Percentiles rank a stretch among this genome's conserved stretches.
Conservation (phyloP, 1,140 invertebrate species). For the Brachionus sp. region DNA sequence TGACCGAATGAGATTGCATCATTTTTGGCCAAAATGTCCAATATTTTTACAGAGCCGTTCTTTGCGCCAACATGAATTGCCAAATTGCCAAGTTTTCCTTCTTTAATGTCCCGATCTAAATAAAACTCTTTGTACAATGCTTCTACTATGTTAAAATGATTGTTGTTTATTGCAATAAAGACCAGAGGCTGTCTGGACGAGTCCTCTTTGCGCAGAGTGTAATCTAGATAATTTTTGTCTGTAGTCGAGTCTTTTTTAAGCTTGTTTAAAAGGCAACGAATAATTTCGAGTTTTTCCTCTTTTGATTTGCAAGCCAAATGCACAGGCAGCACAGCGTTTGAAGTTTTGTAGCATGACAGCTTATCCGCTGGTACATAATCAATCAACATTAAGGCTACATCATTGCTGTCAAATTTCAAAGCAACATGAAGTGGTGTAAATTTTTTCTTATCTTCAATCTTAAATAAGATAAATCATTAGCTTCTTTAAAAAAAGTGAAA, state of each 20-base stretch:
- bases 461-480: not conserved
- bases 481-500: too few relatives aligned
- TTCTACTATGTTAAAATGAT: conserved; percentile 35
- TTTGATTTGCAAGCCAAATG: conserved; percentile 29
- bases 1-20: conserved; percentile 39
- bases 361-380: conserved; percentile 5
- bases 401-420: conserved; percentile 14
- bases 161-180: conserved; percentile 41
- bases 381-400: conserved; percentile 13
- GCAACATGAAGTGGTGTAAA: conserved; percentile 23
- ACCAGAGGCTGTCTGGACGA: not conserved
- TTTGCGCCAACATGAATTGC: conserved; percentile 10
- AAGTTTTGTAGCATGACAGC: not conserved
- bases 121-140: not conserved
- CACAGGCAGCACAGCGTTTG: not conserved
- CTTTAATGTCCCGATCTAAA: conserved; percentile 6
- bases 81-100: conserved; percentile 35
- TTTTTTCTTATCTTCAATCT: conserved; percentile 37
- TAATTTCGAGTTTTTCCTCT: conserved; percentile 24
- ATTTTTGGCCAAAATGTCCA: conserved; percentile 33
- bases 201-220: conserved; percentile 28
- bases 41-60: conserved; percentile 25
- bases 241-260: not conserved
- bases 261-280: conserved; percentile 1
- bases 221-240: conserved; percentile 22